phyloP scores from a whole-genome alignment of 2,113 vertebrate genomes.

The Heterocephalus glaber region DNA sequence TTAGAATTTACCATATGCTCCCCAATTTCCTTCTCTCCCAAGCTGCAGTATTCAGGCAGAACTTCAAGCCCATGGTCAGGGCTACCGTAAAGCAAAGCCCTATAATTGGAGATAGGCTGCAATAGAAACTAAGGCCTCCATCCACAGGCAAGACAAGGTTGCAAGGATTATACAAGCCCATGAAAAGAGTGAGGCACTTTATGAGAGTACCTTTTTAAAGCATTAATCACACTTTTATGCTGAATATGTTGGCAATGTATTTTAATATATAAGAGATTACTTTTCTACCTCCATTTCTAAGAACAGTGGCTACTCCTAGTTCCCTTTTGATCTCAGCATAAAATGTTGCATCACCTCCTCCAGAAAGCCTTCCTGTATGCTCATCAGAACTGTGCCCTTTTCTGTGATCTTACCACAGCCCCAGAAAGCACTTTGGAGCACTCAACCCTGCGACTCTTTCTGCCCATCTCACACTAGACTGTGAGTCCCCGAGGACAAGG shows the following conservation, averaged over 20 bases:
- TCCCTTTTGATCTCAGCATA: background rate
- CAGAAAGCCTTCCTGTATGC: background rate
- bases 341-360: slow-evolving; percentile 1
- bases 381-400: background rate
- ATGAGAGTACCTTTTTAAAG: slow-evolving; percentile 25
- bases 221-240: background rate
- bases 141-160: background rate
- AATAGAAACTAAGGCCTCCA: background rate
- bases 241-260: background rate
- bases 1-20: slow-evolving; percentile 35
- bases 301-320: background rate
- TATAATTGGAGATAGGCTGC: background rate
- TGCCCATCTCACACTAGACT: background rate
- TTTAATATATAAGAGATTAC: background rate
- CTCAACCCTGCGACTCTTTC: background rate
- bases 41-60: background rate
- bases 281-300: slow-evolving; percentile 23
- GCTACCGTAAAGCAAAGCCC: background rate
- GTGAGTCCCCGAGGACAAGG: background rate
- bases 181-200: background rate
- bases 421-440: background rate
- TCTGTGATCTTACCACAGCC: background rate
- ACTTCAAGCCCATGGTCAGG: background rate
- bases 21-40: background rate
- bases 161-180: background rate